Base-by-base conservation (phyloP, 2,113 vertebrate genomes). In the Planiliza haematocheilus region DNA sequence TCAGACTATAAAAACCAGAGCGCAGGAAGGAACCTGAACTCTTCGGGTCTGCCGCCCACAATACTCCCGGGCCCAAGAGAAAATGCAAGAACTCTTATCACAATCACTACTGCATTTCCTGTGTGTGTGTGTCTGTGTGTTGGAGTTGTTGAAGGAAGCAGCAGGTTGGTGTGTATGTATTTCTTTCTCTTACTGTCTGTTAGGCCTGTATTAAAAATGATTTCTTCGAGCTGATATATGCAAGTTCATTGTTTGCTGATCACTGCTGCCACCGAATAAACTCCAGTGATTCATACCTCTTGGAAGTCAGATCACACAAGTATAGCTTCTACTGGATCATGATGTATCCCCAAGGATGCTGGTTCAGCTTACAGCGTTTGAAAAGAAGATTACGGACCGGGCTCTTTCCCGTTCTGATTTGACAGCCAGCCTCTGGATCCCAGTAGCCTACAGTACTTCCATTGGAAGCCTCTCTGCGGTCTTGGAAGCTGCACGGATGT, bases 11-110 rank as follows among this genome's bases (percentile, higher is more conserved):
- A 77, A 87, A 79, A 51, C 18, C 17, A 38, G 20, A 18, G 53
- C 1, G 21, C 83, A 83, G 85, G 82, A 86, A 89, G 86, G 72
- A 89, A 70, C 59, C 51, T 48, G 67, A 85, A 48, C 56, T 73
- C 70, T 63, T 42, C 42, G 50, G 76, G 63, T 80, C 70, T 68
- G 65, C 77, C 55, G 61, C 74, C 74, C 77, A 83, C 72, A 86
- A 36, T 56, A 42, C 41, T 46, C 55, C 39, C 10, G 38, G 41
- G 56, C 41, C 59, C 57, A 24, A 20, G 70, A 70, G 64, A 72
- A 78, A 60, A 81, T 53, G 50, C 14, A 67, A 68, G 53, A 48
- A 34, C 45, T 60, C n/a, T 18, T 34, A 73, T 74, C 46, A 61
- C 46, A 0, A 3, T 62, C 37, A 16, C 49, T 60, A 21, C 37